phyloP scores from a whole-genome alignment of 2,113 vertebrate genomes.

The Rhipidura dahli region DNA sequence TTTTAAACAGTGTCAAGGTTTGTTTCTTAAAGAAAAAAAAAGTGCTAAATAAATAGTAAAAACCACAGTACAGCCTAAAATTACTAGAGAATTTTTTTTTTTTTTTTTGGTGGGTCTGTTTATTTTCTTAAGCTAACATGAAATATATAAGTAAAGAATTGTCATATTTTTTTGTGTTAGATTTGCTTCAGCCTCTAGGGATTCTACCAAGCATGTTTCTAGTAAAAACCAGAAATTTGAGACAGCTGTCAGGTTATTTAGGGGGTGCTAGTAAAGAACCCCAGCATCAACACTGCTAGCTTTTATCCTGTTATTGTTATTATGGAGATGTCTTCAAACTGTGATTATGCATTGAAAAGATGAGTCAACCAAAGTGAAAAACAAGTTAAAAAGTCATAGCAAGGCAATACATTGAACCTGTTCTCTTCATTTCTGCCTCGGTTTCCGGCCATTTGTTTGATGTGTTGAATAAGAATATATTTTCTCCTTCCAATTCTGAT shows the following conservation, averaged over 20 bases:
- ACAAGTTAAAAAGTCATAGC: neutral
- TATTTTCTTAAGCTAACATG: neutral
- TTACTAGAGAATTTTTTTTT: neutral
- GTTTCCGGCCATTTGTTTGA: neutral
- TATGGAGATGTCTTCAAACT: neutral
- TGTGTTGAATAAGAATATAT: neutral
- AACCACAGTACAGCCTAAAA: neutral
- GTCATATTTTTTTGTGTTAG: neutral
- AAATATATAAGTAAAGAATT: neutral
- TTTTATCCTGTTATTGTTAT: neutral
- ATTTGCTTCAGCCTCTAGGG: neutral
- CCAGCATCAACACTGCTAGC: neutral
- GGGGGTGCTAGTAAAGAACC: neutral
- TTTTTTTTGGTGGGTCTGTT: neutral
- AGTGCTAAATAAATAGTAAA: neutral
- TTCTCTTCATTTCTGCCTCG: neutral
- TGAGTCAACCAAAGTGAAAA: neutral
- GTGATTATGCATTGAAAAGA: neutral
- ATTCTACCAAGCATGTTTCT: neutral
- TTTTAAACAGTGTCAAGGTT: neutral
- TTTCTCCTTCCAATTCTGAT: neutral
- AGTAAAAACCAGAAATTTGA: neutral
- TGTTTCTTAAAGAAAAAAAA: neutral
- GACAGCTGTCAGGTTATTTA: neutral
- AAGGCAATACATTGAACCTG: neutral